Evolutionary conservation across 2,888 invertebrate genomes (phyloP).

Genomic region (Panzeria rudis): DNA sequence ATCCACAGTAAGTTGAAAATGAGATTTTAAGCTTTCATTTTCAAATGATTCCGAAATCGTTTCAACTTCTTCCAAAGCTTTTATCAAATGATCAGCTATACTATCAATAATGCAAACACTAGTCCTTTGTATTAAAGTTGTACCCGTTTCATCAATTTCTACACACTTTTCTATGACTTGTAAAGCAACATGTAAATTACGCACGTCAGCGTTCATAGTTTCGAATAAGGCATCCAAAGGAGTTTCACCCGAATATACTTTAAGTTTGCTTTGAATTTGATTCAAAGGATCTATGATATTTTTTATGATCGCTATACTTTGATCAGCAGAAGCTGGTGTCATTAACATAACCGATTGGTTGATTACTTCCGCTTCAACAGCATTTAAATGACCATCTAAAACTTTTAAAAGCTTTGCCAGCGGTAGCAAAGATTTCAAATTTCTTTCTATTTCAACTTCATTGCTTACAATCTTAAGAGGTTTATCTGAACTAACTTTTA

Average conservation of each 20-base stretch:
- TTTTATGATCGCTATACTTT: conserved; percentile 87
- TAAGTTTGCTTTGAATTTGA: conserved; percentile 87
- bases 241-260: conserved; percentile 84
- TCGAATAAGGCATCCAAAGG: conserved; percentile 84
- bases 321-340: conserved; percentile 87
- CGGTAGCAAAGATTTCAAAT: conserved; percentile 83
- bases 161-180: conserved; percentile 88
- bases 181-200: conserved; percentile 87
- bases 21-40: conserved; percentile 83
- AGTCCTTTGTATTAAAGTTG: conserved; percentile 88
- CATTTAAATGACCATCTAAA: conserved; percentile 85
- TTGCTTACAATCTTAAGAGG: conserved; percentile 83
- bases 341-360: conserved; percentile 88
- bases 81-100: conserved; percentile 85
- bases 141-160: conserved; percentile 87
- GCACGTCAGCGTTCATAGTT: conserved; percentile 86
- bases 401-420: conserved; percentile 83
- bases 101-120: conserved; percentile 88
- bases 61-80: conserved; percentile 85
- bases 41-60: conserved; percentile 84
- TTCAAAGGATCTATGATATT: conserved; percentile 87
- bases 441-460: conserved; percentile 83
- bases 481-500: conserved; percentile 77
- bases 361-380: conserved; percentile 87
- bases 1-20: conserved; percentile 84